Evolutionary conservation across 2,113 vertebrate species (phyloP).

Genomic region (Lonchura striata): DNA sequence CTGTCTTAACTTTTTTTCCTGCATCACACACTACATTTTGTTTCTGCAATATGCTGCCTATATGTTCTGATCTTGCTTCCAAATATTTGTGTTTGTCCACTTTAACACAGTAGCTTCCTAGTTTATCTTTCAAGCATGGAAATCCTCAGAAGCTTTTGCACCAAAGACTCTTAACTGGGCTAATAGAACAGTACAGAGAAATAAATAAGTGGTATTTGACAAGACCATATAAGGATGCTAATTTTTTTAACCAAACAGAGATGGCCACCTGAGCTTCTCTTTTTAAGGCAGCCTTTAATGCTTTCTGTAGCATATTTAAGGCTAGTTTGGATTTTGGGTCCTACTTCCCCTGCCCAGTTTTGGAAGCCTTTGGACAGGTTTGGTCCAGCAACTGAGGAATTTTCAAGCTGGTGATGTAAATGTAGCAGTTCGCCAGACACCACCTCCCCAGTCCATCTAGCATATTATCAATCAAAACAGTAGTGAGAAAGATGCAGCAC

Average conservation of each 20-base stretch:
- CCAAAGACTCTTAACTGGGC: not conserved
- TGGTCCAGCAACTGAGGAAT: not conserved
- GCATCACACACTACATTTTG: not conserved
- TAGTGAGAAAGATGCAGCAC: not conserved
- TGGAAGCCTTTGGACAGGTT: not conserved
- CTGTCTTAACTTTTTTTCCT: not conserved
- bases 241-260: not conserved
- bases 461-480: not conserved
- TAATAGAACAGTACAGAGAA: conserved; percentile 12
- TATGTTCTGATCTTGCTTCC: not conserved
- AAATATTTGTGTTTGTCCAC: not conserved
- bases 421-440: not conserved
- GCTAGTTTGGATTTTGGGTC: not conserved
- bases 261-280: not conserved
- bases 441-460: not conserved
- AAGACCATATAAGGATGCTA: not conserved
- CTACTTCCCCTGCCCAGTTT: not conserved
- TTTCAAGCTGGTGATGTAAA: not conserved
- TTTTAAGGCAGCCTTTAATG: not conserved
- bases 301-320: not conserved
- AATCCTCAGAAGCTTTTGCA: conserved; percentile 10
- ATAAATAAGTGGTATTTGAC: not conserved
- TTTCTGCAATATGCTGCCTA: not conserved
- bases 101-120: not conserved
- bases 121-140: conserved; percentile 17